Evolutionary conservation across 2,888 invertebrate genomes (phyloP), one percentile per base, ranked within the genome.

Genomic region (Hirtodrosophila alboralis): DNA sequence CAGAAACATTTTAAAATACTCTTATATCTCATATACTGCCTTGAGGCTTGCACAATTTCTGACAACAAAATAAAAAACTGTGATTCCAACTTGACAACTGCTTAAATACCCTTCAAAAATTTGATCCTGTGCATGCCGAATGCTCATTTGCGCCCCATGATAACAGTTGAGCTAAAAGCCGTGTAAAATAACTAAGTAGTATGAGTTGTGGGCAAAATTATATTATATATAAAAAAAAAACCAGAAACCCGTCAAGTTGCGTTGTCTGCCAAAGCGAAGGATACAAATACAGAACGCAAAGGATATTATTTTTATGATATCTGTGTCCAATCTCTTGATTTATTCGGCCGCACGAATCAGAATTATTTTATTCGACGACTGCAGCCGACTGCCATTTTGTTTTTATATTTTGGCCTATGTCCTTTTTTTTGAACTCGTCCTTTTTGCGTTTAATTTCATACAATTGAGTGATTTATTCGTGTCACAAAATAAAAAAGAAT

Each of bases 321-420:
- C 89, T 90, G 88, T 88, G 89, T 89, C 90, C 89, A 90, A 89
- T 89, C 89, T 89, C 72, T 81, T 90, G 89, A 90, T 90, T 89
- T 89, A 89, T 89, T 87, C 86, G 75, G 75, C 73, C 77, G 80
- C 87, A 86, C 85, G 88, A 87, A 88, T 88, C 87, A 75, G 79
- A 87, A 85, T 80, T 86, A 88, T 85, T 88, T 78, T 75, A 81
- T 85, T 81, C 67, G 60, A n/a, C 44, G 52, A 28, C 34, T 45
- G 34, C 30, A 33, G 9, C 45, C 45, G 43, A 6, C 38, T 57
- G 85, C 85, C 87, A 86, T 86, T 79, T 78, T 78, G 71, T 56
- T 23, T 21, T 21, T 21, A 4, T 21, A 3, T 70, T 59, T 61
- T 71, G 66, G 58, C 49, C 51, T 75, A 48, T 61, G 59, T 67